Conservation (phyloP, 2,888 invertebrate species). For the Agapetus fuscipes region DNA sequence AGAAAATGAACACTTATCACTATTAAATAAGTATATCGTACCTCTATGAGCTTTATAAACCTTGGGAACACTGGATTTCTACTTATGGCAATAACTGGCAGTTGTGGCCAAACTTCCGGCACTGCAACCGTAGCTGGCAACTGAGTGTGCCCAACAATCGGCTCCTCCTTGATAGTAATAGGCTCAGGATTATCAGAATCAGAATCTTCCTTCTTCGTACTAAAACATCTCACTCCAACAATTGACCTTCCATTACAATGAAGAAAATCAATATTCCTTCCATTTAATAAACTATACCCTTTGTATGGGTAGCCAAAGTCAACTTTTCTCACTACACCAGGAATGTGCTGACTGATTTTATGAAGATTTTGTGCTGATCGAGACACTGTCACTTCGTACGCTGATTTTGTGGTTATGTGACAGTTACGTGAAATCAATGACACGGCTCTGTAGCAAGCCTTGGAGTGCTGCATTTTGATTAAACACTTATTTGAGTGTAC, state of each 20-base stretch:
- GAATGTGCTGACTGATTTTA: no score
- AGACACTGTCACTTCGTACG: no score
- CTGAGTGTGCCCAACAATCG: constrained; percentile 35
- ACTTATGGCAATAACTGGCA: constrained; percentile 89
- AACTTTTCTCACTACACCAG: not conserved
- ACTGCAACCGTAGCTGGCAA: constrained; percentile 85
- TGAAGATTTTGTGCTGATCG: no score
- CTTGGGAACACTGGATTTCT: constrained; percentile 96
- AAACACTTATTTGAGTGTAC: no score
- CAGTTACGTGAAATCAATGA: no score
- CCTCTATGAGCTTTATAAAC: constrained; percentile 96
- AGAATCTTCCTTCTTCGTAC: constrained; percentile 20
- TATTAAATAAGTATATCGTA: no score
- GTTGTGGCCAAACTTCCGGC: constrained; percentile 93
- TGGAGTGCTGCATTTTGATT: no score
- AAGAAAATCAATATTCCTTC: not conserved
- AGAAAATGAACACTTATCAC: no score
- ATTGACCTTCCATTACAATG: not conserved
- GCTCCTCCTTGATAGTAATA: constrained; percentile 32
- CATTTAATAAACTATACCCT: not conserved
- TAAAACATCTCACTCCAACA: constrained; percentile 12
- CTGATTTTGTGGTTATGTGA: no score
- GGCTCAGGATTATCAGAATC: constrained; percentile 21
- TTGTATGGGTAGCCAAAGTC: not conserved
- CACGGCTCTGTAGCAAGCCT: no score